These are phyloP conservation scores for Epiblema foenella DNA, from an alignment of 2,888 invertebrate species.

Conservation along the genomic window DNA sequence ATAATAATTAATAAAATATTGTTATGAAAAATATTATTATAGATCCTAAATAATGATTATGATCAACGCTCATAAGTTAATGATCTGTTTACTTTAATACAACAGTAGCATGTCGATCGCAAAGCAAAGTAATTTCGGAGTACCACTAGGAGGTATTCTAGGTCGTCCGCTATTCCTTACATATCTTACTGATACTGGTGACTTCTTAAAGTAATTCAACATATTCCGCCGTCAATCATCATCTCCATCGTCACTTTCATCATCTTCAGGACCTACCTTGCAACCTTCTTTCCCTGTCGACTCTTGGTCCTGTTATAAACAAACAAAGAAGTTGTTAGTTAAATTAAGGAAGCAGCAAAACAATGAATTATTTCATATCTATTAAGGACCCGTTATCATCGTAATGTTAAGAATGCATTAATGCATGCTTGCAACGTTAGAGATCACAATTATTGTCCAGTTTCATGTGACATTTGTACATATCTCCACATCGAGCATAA, in stretches of 20 bases:
- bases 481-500: not conserved
- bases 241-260: conserved; percentile 17
- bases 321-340: conserved; percentile 45
- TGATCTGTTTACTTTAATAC: not conserved
- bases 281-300: conserved; percentile 29
- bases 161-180: conserved; percentile 1
- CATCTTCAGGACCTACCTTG: conserved; percentile 44
- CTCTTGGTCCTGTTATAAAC: conserved; percentile 44
- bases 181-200: not conserved
- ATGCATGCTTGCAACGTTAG: not conserved
- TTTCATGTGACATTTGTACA: not conserved
- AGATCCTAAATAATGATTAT: not conserved
- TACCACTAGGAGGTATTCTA: not conserved
- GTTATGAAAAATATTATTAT: not conserved
- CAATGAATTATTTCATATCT: not conserved
- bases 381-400: not conserved
- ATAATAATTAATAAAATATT: not conserved
- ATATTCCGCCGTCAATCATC: conserved; percentile 17
- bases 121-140: not conserved
- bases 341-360: conserved; percentile 35
- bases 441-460: not conserved
- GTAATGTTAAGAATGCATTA: not conserved
- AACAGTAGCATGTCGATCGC: not conserved
- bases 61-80: not conserved
- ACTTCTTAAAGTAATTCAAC: not conserved